Percentiles rank a stretch among this genome's conserved stretches.
Evolutionary conservation across 2,888 invertebrate species (phyloP).

Genomic region (Plebejus argus): DNA sequence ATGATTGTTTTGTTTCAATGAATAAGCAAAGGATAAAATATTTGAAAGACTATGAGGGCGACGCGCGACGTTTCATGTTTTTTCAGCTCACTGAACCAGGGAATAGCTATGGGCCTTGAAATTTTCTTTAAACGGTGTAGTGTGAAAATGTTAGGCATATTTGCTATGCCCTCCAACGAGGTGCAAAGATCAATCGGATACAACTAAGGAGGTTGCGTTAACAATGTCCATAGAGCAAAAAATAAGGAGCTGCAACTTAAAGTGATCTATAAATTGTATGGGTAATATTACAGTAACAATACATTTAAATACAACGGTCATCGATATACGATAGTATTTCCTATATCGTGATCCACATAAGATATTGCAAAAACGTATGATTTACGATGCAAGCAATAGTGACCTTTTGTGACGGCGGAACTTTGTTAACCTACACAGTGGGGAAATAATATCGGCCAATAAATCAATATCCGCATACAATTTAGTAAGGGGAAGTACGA

Average conservation of each 20-base stretch:
- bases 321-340: neutral
- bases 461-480: slow-evolving; percentile 24
- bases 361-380: neutral
- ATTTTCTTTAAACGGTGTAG: neutral
- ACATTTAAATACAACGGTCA: neutral
- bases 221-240: neutral
- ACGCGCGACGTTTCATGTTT: slow-evolving; percentile 8
- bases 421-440: slow-evolving; percentile 6
- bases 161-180: neutral
- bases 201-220: neutral
- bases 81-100: slow-evolving; percentile 10
- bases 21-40: neutral
- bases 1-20: neutral
- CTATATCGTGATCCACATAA: neutral
- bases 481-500: slow-evolving; percentile 6
- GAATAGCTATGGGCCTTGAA: slow-evolving; percentile 8
- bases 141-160: neutral
- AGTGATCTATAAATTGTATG: neutral
- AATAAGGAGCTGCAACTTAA: neutral
- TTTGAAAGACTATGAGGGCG: neutral
- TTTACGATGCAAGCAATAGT: neutral
- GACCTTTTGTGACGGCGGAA: neutral
- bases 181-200: neutral
- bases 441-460: neutral
- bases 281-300: neutral